Conservation (phyloP, 2,113 vertebrate genomes). For the Naja naja region DNA sequence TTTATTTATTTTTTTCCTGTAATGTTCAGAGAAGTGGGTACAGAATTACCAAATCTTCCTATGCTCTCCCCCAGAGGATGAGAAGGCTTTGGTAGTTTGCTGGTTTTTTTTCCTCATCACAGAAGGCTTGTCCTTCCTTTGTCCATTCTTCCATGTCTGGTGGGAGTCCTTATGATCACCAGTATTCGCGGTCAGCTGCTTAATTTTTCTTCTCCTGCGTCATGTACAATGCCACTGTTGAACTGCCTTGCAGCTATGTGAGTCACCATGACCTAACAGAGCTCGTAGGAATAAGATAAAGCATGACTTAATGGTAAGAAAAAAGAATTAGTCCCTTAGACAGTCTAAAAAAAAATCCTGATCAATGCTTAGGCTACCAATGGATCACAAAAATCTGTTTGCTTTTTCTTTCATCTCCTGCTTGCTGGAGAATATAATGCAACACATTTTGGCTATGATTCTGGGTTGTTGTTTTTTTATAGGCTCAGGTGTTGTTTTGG, state of each 20-base stretch:
- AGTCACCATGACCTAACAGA: neutral
- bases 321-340: neutral
- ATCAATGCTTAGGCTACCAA: neutral
- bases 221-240: neutral
- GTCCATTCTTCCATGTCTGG: neutral
- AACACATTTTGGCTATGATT: neutral
- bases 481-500: constrained; percentile 37
- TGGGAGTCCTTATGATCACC: neutral
- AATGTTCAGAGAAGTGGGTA: neutral
- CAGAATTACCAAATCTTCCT: neutral
- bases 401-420: neutral
- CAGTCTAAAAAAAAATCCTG: neutral
- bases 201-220: neutral
- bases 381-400: neutral
- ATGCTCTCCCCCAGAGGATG: neutral
- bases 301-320: neutral
- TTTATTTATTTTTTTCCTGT: neutral
- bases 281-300: neutral
- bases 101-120: neutral
- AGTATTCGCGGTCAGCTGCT: neutral
- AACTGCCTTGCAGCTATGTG: neutral
- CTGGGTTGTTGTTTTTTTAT: neutral
- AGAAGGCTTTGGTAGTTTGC: neutral
- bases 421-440: neutral
- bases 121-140: neutral